phyloP scores from a whole-genome alignment of 1,140 invertebrate species.

The Phenacoccus solenopsis region DNA sequence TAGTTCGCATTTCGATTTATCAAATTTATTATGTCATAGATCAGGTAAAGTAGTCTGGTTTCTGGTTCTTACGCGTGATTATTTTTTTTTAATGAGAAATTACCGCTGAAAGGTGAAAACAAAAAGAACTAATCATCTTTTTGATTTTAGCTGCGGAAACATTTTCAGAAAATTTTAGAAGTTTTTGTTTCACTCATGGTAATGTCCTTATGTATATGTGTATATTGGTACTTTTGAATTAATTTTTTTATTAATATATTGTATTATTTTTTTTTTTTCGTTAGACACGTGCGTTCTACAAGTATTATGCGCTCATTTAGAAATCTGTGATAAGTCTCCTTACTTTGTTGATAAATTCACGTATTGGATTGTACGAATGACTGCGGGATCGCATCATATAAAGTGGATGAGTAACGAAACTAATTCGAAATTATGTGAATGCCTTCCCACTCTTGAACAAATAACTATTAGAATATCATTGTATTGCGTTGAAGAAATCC shows the following conservation, averaged over 20 bases:
- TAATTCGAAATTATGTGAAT: neutral
- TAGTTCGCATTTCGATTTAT: neutral
- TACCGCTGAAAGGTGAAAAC: no score
- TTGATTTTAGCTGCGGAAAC: neutral
- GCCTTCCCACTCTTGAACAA: neutral
- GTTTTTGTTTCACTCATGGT: neutral
- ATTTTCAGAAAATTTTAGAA: neutral
- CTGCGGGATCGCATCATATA: neutral
- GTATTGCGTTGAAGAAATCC: neutral
- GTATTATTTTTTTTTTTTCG: neutral
- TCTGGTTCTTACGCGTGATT: no score
- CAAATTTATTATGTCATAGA: neutral
- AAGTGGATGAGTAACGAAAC: neutral
- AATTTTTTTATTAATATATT: no score
- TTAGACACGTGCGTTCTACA: neutral
- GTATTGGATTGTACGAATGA: neutral
- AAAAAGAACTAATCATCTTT: no score
- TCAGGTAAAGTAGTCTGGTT: neutral
- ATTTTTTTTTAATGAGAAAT: no score
- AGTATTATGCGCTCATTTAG: neutral
- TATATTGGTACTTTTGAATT: no score
- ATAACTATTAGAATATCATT: neutral
- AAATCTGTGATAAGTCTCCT: neutral
- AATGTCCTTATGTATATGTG: neutral
- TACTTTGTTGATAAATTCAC: neutral